Base-by-base conservation (phyloP, 2,888 invertebrate species). In the Hypercompe scribonia region DNA sequence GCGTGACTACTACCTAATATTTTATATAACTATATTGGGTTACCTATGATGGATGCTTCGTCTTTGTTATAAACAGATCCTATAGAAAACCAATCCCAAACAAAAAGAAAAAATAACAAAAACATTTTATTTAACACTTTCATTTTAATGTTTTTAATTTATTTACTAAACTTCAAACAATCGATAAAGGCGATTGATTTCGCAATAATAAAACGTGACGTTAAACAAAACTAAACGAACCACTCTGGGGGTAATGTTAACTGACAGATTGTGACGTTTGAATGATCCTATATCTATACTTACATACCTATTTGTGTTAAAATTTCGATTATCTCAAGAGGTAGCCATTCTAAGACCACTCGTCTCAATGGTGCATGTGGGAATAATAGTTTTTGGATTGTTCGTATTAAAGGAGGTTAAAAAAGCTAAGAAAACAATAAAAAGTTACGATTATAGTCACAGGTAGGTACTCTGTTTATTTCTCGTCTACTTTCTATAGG, bases 361-460 rank as follows among this genome's bases (percentile, higher is more conserved):
- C n/a, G 65, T 36, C 15, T n/a, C 24, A 65, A 65, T 65, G 65
- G 65, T n/a, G 65, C n/a, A 36, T 36, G 11, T 36, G 65, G 36
- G 65, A 24, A 65, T n/a, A n/a, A 36, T 3, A 11, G 24, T 24
- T 65, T 65, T 39, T n/a, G n/a, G n/a, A 34, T 65, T 61, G 61
- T 61, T 31, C 61, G 31, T 7, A 31, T 61, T 36, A 65, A 36
- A 65, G 3, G 24, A 34, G 34, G 34, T 65, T n/a, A 11, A 65
- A 65, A 36, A 15, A 65, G n/a, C 34, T 34, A 65, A n/a, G 5
- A 5, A 65, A 36, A 65, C 36, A n/a, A 65, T 65, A 65, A 65
- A 65, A 65, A 65, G n/a, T n/a, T 65, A 34, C 36, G 36, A 36
- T 34, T 65, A 28, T 28, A 3, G 39, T n/a, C n/a, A n/a, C 34